Percentiles rank a stretch among this genome's conserved stretches.
Conservation (phyloP, 2,888 invertebrate species). For the Eristalinus sepulchralis region DNA sequence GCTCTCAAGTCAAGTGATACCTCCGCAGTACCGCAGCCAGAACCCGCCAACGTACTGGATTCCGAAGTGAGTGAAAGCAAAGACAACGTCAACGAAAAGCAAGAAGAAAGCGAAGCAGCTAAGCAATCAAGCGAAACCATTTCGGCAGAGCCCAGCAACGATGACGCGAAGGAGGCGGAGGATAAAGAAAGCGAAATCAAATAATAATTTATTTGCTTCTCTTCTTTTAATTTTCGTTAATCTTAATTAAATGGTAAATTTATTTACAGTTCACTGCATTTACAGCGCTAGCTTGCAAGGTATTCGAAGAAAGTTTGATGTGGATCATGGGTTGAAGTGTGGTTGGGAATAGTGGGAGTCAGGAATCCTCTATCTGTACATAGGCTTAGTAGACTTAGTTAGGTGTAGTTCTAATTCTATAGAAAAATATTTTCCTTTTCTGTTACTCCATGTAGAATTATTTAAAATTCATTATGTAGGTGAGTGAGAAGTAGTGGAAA, state of each 20-base stretch:
- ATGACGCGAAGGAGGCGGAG: background rate
- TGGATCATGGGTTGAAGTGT: background rate
- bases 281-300: background rate
- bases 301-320: background rate
- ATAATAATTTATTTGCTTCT: conserved; percentile 48
- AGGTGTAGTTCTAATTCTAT: background rate
- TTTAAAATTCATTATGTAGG: no score
- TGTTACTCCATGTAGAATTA: no score
- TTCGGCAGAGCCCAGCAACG: background rate
- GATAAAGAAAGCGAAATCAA: conserved; percentile 63
- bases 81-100: background rate
- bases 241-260: conserved; percentile 35
- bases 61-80: background rate
- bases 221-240: conserved; percentile 14
- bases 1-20: background rate
- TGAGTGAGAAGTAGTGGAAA: background rate
- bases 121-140: conserved; percentile 19
- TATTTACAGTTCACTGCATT: conserved; percentile 21
- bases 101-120: conserved; percentile 21
- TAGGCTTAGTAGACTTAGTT: background rate
- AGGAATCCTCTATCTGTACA: no score
- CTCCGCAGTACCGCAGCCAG: background rate
- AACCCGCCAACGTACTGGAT: background rate
- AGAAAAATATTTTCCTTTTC: background rate
- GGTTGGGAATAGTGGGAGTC: background rate